Evolutionary conservation across 2,797 vertebrate genomes (phyloP), one percentile per base, ranked within the genome.

Genomic region (Lepilemur septentrionalis): DNA sequence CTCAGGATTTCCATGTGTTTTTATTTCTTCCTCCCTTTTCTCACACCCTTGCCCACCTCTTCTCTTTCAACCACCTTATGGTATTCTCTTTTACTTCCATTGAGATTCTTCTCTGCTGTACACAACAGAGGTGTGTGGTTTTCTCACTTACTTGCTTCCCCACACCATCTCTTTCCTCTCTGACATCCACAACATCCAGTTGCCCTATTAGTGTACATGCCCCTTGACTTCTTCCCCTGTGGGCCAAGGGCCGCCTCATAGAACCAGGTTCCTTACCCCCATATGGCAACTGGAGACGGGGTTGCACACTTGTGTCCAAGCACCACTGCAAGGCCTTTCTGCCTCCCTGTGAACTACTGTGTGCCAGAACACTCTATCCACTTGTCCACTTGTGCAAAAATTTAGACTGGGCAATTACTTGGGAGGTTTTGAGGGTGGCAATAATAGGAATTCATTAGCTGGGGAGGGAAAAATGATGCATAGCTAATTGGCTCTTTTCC

Each of bases 401-500:
- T 0, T 48, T 46, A 83, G 82, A 78, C 12, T 25, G 55, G 52
- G 65, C 35, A 59, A 73, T 52, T 41, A 46, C 20, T 28, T 41
- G 28, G 38, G 48, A 79, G 35, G 25, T 65, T 50, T 38, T 75
- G 46, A 41, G 65, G 0, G 2, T 13, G 38, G 65, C 48, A 69
- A 76, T 73, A 46, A 32, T 0, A 88, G 20, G 20, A 76, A 55
- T 7, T 90, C 15, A 59, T n/a, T 87, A 30, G 32, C 3, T 3
- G 57, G 73, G 82, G 38, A 85, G 8, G 43, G 55, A 17, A 81
- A 72, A 69, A 89, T 57, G 43, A 69, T 0, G 0, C 9, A 12
- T 67, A 91, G 14, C 38, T 90, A 96, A 28, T 43, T 43, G 5
- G 32, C 67, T 93, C 80, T 86, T 91, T 93, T 72, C 55, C 59